Evolutionary conservation across 2,113 vertebrate species (phyloP), one percentile per base, ranked within the genome.

Genomic region (Raja brachyura): DNA sequence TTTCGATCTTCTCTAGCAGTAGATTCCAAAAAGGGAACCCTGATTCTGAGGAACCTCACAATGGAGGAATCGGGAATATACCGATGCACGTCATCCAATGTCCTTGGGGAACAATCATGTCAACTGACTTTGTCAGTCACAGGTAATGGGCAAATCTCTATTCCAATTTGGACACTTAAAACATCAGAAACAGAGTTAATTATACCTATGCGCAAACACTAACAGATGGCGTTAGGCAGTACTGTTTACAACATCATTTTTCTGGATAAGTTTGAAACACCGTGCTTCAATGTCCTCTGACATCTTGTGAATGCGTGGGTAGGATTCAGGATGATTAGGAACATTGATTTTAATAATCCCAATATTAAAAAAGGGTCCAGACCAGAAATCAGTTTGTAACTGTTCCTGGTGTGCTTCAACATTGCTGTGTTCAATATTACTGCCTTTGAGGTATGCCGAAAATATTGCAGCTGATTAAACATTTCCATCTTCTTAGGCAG

Each of bases 41-140:
- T 97, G 33, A 54, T 95, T 4, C 94, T 97, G 93, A 95, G 93
- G 83, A 97, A 97, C 76, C 94, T 97, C 33, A 96, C 97, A 0
- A 93, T 94, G 93, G 93, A 93, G 4, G 95, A 95, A n/a, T 94
- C 96, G 0, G 96, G 96, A 68, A 96, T 95, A 13, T 97, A 97
- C 93, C 94, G 93, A 59, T 97, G 96, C 93, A 94, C 94, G 61
- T 95, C 96, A 77, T 95, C 95, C 93, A 97, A 97, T 68, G 95
- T 96, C 92, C 94, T 95, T 93, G 96, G 96, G 56, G 94, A 93
- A 20, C 94, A 93, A 0, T 94, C 94, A 66, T 97, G 96, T 77
- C 95, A 95, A 25, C 83, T 97, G 85, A 94, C 93, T 31, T 90
- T 97, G 83, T 94, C 93, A 18, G 95, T 97, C 93, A 94, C 95